Percentiles rank a stretch among this genome's conserved stretches.
phyloP scores from a whole-genome alignment of 2,888 invertebrate species.

The Orthosia incerta region DNA sequence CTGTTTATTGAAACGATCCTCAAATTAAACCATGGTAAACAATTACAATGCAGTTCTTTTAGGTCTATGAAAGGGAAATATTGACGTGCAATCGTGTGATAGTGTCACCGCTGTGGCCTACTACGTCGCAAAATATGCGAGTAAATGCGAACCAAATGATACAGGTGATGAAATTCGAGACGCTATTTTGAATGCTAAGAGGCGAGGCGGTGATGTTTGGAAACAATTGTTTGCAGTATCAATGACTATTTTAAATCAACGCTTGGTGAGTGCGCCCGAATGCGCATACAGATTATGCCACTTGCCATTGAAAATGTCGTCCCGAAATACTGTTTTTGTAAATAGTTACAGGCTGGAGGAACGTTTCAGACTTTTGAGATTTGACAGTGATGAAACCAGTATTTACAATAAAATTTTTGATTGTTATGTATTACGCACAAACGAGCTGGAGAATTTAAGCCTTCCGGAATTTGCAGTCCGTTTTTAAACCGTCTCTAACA shows the following conservation, averaged over 20 bases:
- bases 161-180: conserved; percentile 63
- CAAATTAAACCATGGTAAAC: conserved; percentile 66
- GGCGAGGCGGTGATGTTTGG: conserved; percentile 55
- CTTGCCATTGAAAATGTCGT: conserved; percentile 62
- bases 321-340: conserved; percentile 66
- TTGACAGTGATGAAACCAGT: conserved; percentile 62
- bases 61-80: conserved; percentile 70
- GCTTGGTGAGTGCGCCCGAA: conserved; percentile 68
- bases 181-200: conserved; percentile 58
- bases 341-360: conserved; percentile 68
- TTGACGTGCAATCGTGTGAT: conserved; percentile 74
- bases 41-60: conserved; percentile 70
- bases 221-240: conserved; percentile 63
- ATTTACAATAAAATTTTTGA: conserved; percentile 69
- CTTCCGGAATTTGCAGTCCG: conserved; percentile 68
- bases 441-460: conserved; percentile 61
- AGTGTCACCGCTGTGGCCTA: conserved; percentile 71
- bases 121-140: conserved; percentile 70
- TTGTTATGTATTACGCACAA: conserved; percentile 54
- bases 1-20: conserved; percentile 66
- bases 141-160: conserved; percentile 68
- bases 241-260: conserved; percentile 66
- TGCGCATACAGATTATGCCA: conserved; percentile 71
- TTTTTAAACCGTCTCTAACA: conserved; percentile 61
- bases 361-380: conserved; percentile 67